Conservation (phyloP, 1,140 invertebrate genomes). For the Drosophila sproati region DNA sequence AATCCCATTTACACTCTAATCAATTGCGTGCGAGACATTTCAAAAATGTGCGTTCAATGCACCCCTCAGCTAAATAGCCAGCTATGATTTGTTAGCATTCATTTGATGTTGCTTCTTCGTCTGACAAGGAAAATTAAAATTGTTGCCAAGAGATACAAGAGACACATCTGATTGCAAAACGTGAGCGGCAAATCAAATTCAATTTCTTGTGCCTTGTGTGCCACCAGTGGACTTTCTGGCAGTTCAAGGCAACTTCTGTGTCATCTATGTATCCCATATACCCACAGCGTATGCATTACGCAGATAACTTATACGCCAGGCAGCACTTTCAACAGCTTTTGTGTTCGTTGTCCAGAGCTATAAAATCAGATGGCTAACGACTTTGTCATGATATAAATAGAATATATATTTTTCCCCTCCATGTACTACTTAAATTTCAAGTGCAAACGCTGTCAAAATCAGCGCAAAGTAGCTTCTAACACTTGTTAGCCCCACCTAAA, state of each 20-base stretch:
- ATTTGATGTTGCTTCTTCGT: slow-evolving; percentile 37
- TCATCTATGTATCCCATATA: slow-evolving; percentile 1
- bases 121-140: slow-evolving; percentile 68
- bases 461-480: slow-evolving; percentile 28
- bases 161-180: slow-evolving; percentile 27
- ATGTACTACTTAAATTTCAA: slow-evolving; percentile 5
- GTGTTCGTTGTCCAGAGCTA: background rate
- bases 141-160: slow-evolving; percentile 29
- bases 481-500: slow-evolving; percentile 39
- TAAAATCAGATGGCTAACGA: slow-evolving; percentile 1
- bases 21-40: slow-evolving; percentile 62
- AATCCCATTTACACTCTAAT: slow-evolving; percentile 39
- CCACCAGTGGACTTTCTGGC: slow-evolving; percentile 16
- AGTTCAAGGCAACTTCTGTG: slow-evolving; percentile 20
- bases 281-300: slow-evolving; percentile 17
- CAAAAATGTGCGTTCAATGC: slow-evolving; percentile 34
- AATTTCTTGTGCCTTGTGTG: slow-evolving; percentile 30
- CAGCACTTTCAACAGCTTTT: slow-evolving; percentile 5
- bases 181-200: slow-evolving; percentile 51
- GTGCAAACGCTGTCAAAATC: slow-evolving; percentile 58
- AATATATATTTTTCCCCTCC: slow-evolving; percentile 9
- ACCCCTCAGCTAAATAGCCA: background rate
- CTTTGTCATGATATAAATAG: slow-evolving; percentile 4
- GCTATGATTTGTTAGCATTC: slow-evolving; percentile 52
- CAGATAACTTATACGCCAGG: slow-evolving; percentile 37